Evolutionary conservation across 2,888 invertebrate species (phyloP).

Genomic region (Torymus texanus): DNA sequence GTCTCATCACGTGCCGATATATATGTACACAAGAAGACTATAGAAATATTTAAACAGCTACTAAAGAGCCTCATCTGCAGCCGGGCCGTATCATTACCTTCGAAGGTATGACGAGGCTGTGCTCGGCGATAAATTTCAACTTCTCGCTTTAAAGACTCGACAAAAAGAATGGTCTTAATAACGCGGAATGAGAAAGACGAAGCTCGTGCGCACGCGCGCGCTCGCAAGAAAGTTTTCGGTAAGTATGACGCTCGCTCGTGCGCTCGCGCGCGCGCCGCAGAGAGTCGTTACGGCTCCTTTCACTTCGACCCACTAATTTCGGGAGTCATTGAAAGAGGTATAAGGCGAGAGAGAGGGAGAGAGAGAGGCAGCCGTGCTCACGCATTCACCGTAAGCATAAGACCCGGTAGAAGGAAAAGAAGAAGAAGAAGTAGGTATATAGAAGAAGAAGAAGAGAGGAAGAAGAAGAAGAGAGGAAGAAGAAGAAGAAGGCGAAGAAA

Average conservation of each 20-base stretch:
- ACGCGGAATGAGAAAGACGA: conserved; percentile 5
- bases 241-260: neutral
- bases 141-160: neutral
- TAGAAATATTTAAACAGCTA: too few species aligned
- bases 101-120: neutral
- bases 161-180: conserved; percentile 4
- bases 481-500: too few species aligned
- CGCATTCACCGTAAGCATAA: neutral
- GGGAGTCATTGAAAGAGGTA: conserved; percentile 26
- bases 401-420: too few species aligned
- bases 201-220: neutral
- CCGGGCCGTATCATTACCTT: too few species aligned
- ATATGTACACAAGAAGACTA: too few species aligned
- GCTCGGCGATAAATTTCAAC: neutral
- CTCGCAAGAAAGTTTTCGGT: conserved; percentile 5
- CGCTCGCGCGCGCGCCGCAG: neutral
- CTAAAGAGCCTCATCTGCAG: too few species aligned
- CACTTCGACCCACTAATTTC: conserved; percentile 49
- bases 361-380: neutral
- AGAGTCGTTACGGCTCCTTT: conserved; percentile 31
- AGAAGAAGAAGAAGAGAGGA: too few species aligned
- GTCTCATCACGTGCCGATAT: too few species aligned
- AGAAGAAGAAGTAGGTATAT: too few species aligned
- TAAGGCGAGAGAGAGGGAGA: neutral
- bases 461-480: too few species aligned